Conservation (phyloP, 2,888 invertebrate species). For the Exocentrus adspersus region DNA sequence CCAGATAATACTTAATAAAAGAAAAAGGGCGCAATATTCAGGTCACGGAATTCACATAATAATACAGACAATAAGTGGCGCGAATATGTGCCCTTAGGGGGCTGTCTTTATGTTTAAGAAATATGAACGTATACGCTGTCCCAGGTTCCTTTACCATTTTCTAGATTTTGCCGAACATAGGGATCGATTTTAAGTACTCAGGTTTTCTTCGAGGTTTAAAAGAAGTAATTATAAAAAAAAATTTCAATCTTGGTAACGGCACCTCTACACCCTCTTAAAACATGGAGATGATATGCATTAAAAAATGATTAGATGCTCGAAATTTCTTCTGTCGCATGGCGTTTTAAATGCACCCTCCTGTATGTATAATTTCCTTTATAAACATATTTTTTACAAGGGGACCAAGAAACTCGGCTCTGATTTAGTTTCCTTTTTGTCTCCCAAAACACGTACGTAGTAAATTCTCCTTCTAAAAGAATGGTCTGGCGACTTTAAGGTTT, state of each 20-base stretch:
- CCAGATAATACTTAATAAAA: constrained; percentile 22
- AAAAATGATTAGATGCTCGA: no score
- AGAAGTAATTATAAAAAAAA: no score
- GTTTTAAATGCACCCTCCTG: background rate
- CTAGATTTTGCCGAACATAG: no score
- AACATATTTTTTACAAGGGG: background rate
- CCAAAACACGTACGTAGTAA: constrained; percentile 37
- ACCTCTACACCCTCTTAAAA: no score
- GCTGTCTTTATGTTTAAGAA: constrained; percentile 3
- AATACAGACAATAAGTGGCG: constrained; percentile 43
- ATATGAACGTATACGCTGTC: no score
- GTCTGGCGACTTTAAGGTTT: constrained; percentile 31
- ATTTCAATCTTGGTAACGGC: no score
- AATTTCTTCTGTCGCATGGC: no score
- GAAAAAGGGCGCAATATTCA: constrained; percentile 35
- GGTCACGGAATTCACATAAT: constrained; percentile 45
- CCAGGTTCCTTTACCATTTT: no score
- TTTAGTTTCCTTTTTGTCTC: constrained; percentile 31
- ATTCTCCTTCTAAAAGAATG: constrained; percentile 29
- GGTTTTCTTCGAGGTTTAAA: no score
- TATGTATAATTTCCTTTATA: constrained; percentile 6
- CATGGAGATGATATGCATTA: no score
- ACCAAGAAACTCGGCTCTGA: constrained; percentile 4
- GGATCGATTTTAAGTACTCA: no score
- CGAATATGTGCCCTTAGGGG: constrained; percentile 33